Evolutionary conservation across 2,888 invertebrate genomes (phyloP).

Genomic region (Phanerotoma sp.): DNA sequence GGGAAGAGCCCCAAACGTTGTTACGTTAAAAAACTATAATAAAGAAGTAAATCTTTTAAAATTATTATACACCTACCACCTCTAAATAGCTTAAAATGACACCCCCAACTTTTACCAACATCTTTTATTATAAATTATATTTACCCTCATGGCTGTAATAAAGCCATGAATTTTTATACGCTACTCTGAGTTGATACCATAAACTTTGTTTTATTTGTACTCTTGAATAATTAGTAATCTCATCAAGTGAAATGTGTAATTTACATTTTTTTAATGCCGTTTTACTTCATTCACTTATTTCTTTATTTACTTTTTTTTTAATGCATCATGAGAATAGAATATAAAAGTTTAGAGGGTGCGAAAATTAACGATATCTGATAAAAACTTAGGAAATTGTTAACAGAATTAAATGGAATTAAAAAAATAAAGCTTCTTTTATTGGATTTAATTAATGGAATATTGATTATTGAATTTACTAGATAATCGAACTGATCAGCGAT

Average conservation of each 20-base stretch:
- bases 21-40: too few species aligned
- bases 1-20: too few species aligned
- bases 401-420: too few species aligned
- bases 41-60: background rate
- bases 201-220: background rate
- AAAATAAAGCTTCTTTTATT: too few species aligned
- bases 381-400: too few species aligned
- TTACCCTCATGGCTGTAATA: background rate
- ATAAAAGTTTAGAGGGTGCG: too few species aligned
- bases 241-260: background rate
- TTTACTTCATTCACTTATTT: background rate
- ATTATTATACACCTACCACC: constrained; percentile 1
- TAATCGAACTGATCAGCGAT: too few species aligned
- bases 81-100: constrained; percentile 8
- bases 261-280: background rate
- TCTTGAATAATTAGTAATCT: background rate
- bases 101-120: background rate
- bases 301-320: background rate
- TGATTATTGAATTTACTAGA: too few species aligned
- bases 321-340: too few species aligned
- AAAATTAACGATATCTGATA: too few species aligned
- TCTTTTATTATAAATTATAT: background rate
- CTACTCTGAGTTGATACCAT: background rate
- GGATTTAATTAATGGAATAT: too few species aligned
- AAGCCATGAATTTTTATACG: constrained; percentile 4